These are phyloP conservation scores for Phodopus roborovskii DNA, from an alignment of 2,113 vertebrate species.

Conservation along the genomic window DNA sequence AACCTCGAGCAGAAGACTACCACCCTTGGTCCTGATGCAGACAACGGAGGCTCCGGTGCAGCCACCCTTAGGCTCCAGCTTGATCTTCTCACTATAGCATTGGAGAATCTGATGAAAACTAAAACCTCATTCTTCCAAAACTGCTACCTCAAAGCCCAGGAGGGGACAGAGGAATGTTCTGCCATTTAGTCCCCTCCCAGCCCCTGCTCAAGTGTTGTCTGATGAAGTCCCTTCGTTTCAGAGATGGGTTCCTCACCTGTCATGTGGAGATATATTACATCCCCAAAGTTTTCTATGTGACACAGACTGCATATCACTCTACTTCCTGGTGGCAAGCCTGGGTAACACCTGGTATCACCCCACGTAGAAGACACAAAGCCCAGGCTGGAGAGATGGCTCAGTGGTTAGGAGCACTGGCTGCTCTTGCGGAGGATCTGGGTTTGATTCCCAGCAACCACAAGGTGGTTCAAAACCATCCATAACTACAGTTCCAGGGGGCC, in stretches of 20 bases:
- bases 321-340: background rate
- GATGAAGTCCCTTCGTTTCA: background rate
- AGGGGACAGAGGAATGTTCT: background rate
- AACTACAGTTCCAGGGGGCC: background rate
- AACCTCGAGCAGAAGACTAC: background rate
- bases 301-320: background rate
- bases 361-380: background rate
- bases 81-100: background rate
- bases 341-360: background rate
- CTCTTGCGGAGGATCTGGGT: background rate
- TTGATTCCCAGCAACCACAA: background rate
- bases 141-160: background rate
- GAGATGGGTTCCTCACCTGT: background rate
- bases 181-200: background rate
- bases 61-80: background rate
- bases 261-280: background rate
- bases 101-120: conserved; percentile 1
- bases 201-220: background rate
- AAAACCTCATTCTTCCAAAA: background rate
- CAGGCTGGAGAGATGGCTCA: background rate
- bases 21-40: background rate
- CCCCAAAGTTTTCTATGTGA: background rate
- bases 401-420: background rate
- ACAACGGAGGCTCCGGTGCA: background rate
- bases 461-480: background rate